Evolutionary conservation across 2,113 vertebrate genomes (phyloP), one percentile per base, ranked within the genome.

Genomic region (Noturus placidus): DNA sequence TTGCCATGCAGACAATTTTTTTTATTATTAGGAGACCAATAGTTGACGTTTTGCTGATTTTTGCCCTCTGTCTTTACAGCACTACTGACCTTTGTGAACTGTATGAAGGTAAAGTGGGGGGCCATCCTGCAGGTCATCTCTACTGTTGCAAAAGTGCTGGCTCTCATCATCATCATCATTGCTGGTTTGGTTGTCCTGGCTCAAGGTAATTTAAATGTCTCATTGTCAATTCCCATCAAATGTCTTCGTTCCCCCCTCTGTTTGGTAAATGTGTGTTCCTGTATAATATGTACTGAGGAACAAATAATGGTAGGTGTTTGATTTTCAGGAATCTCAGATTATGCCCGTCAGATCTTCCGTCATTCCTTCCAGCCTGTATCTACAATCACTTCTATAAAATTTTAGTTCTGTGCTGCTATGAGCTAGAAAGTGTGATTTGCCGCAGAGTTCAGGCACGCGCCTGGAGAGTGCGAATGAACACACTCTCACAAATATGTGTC

Each of bases 81-180:
- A 89, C 84, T 96, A 52, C 88, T 96, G 90, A 96, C 96, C 3
- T 89, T n/a, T 87, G 94, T 96, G 54, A 96, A 96, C 91, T 95
- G 94, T 81, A 93, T 95, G 95, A 96, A 95, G 88, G 96, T 96
- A 63, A 96, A 96, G 89, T 96, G 95, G 95, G 96, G 95, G 0
- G 95, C 95, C 30, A 93, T 94, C 84, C 94, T 96, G 54, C 95
- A 96, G 92, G 95, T 96, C 72, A 52, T 94, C 89, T 95, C 95
- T 84, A 96, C 96, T 0, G 91, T 96, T 65, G 96, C 95, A 54
- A 96, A 96, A 90, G 94, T 96, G 33, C 86, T 96, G 2, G 96
- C 96, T 81, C 93, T 96, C 14, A 95, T 96, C 8, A 91, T 96
- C 54, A 95, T 96, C 88, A 95, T 96, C 87, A 93, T 96, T 20